phyloP scores from a whole-genome alignment of 2,888 invertebrate genomes.

The Dryomyza anilis region DNA sequence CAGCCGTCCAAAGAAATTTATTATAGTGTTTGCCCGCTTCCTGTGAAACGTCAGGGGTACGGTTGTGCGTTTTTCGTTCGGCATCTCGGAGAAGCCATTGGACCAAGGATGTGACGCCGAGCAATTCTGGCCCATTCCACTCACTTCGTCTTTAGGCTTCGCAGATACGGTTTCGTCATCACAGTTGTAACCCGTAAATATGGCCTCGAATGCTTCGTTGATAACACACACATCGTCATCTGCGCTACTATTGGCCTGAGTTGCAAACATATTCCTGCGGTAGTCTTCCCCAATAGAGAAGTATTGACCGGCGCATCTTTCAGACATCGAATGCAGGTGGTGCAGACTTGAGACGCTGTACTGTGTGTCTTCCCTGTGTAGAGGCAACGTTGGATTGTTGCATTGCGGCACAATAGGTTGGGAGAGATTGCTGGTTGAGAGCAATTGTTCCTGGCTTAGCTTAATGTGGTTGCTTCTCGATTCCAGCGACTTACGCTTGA shows the following conservation, averaged over 20 bases:
- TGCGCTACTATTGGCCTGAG: conserved; percentile 26
- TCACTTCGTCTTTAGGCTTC: no score
- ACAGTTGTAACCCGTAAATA: conserved; percentile 52
- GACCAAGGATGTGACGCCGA: neutral
- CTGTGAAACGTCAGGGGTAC: conserved; percentile 30
- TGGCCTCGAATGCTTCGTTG: conserved; percentile 57
- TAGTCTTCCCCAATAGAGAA: conserved; percentile 53
- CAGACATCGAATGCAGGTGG: conserved; percentile 33
- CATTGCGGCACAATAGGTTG: no score
- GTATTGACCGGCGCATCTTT: conserved; percentile 24
- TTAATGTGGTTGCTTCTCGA: conserved; percentile 53
- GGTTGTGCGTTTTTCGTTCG: conserved; percentile 22
- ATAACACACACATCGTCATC: conserved; percentile 54
- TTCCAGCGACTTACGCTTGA: conserved; percentile 58
- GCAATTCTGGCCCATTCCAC: no score
- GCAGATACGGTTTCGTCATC: no score
- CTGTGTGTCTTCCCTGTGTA: conserved; percentile 9
- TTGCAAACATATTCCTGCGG: conserved; percentile 56
- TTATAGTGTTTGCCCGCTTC: conserved; percentile 50
- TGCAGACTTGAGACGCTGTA: conserved; percentile 34
- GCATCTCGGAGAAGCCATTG: neutral
- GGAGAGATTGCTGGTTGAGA: conserved; percentile 32
- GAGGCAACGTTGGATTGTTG: conserved; percentile 28
- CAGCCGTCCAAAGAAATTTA: conserved; percentile 54
- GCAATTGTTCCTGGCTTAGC: conserved; percentile 46